A percentile compares a stretch with the other conserved stretches of the same genome.
Conservation (phyloP, 2,113 vertebrate species). For the Pampusana beccarii region DNA sequence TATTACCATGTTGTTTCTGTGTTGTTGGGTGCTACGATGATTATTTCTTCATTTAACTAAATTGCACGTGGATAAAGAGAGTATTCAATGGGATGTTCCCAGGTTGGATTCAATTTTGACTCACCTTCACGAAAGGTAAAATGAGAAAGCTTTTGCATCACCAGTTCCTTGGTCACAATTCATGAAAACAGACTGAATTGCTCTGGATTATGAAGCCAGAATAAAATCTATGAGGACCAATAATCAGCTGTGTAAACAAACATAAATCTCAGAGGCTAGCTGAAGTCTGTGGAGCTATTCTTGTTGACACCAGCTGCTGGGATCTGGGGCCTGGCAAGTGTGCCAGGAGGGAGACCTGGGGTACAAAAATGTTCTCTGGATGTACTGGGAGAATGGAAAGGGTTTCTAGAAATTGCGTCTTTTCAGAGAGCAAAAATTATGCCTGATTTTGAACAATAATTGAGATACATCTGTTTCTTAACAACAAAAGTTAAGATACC, state of each 20-base stretch:
- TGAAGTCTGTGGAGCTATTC: neutral
- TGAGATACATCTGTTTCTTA: neutral
- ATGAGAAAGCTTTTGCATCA: neutral
- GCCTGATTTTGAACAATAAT: neutral
- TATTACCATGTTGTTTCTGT: neutral
- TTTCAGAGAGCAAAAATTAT: neutral
- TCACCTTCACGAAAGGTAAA: neutral
- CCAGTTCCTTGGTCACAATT: neutral
- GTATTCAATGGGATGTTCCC: neutral
- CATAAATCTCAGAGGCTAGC: neutral
- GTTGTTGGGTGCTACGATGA: neutral
- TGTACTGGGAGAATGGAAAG: neutral
- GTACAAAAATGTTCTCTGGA: neutral
- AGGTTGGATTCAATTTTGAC: neutral
- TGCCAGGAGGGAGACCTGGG: neutral
- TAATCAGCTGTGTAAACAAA: neutral
- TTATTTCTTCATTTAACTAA: slow-evolving; percentile 22
- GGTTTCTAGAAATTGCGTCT: neutral
- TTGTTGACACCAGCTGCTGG: neutral
- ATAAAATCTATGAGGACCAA: neutral
- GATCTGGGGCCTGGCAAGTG: neutral
- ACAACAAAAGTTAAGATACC: neutral
- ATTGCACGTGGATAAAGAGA: slow-evolving; percentile 10
- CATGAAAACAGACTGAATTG: neutral
- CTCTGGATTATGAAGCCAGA: neutral